Conservation (phyloP, 2,797 vertebrate species). For the Carapus acus region DNA sequence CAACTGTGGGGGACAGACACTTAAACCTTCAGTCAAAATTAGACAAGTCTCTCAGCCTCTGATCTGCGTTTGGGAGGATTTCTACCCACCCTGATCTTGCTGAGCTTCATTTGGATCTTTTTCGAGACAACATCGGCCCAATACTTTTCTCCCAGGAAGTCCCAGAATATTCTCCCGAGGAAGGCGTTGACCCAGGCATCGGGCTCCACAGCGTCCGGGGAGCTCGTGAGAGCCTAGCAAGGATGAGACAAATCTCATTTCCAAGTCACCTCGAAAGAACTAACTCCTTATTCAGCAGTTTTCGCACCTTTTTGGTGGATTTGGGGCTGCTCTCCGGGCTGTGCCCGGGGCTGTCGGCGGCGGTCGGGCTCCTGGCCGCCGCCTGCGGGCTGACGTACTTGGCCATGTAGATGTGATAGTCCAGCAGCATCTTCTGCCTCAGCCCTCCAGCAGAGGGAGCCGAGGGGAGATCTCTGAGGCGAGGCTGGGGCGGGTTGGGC, state of each 20-base stretch:
- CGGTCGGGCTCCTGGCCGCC: conserved; percentile 68
- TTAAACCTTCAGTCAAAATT: no score
- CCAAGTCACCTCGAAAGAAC: no score
- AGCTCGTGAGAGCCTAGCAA: conserved; percentile 71
- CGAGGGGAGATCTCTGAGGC: conserved; percentile 74
- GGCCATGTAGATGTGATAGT: conserved; percentile 93
- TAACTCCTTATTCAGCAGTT: background rate
- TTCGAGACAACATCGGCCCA: conserved; percentile 94
- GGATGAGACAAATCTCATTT: background rate
- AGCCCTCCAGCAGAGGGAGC: conserved; percentile 52
- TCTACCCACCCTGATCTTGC: conserved; percentile 90
- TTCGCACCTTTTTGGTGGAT: conserved; percentile 80
- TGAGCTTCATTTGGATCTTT: conserved; percentile 99
- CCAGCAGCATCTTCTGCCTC: conserved; percentile 85
- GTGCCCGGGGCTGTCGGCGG: conserved; percentile 68
- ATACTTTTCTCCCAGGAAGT: conserved; percentile 96
- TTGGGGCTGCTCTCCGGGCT: conserved; percentile 90
- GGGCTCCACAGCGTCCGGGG: conserved; percentile 70
- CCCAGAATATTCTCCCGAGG: conserved; percentile 95
- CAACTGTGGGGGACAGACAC: conserved; percentile 70
- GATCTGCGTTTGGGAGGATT: no score
- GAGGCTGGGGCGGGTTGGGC: conserved; percentile 70
- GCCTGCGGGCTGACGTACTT: conserved; percentile 80
- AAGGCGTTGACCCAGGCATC: conserved; percentile 96
- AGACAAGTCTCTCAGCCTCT: no score